phyloP scores from a whole-genome alignment of 2,888 invertebrate genomes.

The Monoplex corrugatus region DNA sequence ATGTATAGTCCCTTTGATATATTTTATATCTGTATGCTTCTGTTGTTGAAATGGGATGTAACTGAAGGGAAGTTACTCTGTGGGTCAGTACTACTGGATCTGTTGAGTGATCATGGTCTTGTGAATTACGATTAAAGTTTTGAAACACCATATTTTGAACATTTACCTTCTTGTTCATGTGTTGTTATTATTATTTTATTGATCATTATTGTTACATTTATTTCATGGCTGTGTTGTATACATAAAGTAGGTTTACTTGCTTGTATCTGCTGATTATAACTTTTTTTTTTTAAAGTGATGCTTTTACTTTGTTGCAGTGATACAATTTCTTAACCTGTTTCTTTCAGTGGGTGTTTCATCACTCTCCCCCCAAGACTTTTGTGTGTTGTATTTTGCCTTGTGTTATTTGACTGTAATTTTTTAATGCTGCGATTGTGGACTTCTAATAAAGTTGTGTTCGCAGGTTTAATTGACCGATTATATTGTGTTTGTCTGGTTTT shows the following conservation, averaged over 20 bases:
- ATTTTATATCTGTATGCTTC: too few species aligned
- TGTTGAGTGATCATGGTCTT: not conserved
- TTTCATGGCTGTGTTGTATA: conserved; percentile 27
- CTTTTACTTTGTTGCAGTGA: conserved; percentile 33
- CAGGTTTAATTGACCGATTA: too few species aligned
- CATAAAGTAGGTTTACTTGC: not conserved
- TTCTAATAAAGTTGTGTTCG: too few species aligned
- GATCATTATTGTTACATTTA: not conserved
- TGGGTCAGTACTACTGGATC: not conserved
- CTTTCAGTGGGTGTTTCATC: too few species aligned
- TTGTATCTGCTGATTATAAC: not conserved
- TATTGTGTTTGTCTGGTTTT: too few species aligned
- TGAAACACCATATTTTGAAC: not conserved
- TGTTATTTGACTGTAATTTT: too few species aligned
- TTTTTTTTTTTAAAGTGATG: not conserved
- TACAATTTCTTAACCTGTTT: not conserved
- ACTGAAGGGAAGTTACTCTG: not conserved
- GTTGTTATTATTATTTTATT: not conserved
- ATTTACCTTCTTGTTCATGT: not conserved
- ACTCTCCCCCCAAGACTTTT: too few species aligned
- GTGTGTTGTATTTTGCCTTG: too few species aligned
- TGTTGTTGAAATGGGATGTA: not conserved
- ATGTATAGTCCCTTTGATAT: too few species aligned
- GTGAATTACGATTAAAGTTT: not conserved
- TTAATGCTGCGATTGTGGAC: too few species aligned